These are phyloP conservation scores for Podarcis muralis DNA, from an alignment of 2,113 vertebrate species.

Conservation along the genomic window DNA sequence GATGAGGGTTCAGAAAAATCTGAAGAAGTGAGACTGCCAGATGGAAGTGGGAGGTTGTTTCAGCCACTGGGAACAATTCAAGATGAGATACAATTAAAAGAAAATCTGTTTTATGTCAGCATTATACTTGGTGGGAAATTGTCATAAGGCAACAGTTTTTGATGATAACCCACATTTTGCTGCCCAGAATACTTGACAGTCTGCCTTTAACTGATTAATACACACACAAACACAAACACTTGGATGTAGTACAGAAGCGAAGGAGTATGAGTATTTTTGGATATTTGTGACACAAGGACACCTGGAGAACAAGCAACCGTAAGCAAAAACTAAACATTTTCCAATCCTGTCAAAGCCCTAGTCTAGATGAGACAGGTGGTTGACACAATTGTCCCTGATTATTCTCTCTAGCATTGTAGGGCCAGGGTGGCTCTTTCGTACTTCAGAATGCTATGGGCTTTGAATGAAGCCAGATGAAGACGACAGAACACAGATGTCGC, in stretches of 20 bases:
- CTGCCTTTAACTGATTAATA: neutral
- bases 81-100: neutral
- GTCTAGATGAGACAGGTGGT: too few species aligned
- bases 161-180: conserved; percentile 50
- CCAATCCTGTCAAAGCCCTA: too few species aligned
- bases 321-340: too few species aligned
- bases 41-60: conserved; percentile 16
- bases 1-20: neutral
- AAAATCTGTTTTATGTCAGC: neutral
- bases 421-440: too few species aligned
- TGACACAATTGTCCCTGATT: too few species aligned
- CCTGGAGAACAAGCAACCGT: conserved; percentile 20
- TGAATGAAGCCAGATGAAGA: too few species aligned
- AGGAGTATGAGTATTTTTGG: conserved; percentile 7
- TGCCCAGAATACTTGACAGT: neutral
- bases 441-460: too few species aligned
- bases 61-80: neutral
- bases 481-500: too few species aligned
- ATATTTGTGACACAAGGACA: conserved; percentile 38
- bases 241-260: conserved; percentile 32
- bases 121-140: conserved; percentile 28
- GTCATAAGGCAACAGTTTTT: conserved; percentile 40
- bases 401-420: too few species aligned
- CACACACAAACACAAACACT: conserved; percentile 43
- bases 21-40: neutral